Percentiles rank a stretch among this genome's conserved stretches.
These are phyloP conservation scores for Paracanthobrama guichenoti DNA, from an alignment of 2,113 vertebrate species.

Conservation along the genomic window DNA sequence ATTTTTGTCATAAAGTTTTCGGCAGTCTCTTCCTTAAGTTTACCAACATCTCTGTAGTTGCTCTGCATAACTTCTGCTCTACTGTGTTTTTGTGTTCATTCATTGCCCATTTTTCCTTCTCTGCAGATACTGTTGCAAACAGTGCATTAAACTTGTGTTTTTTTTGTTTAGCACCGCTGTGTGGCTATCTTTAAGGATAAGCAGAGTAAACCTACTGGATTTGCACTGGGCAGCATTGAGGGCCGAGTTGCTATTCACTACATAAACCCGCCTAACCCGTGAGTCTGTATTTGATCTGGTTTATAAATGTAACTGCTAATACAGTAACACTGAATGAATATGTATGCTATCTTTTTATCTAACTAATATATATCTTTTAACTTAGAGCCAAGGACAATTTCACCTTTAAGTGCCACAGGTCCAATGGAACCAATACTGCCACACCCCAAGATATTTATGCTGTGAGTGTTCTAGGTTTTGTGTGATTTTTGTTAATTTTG, in stretches of 20 bases:
- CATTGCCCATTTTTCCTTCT: neutral
- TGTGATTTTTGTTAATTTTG: neutral
- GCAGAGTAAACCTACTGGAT: conserved; percentile 97
- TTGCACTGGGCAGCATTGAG: conserved; percentile 97
- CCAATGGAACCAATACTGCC: conserved; percentile 97
- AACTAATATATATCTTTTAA: conserved; percentile 34
- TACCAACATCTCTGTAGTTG: neutral
- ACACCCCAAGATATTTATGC: conserved; percentile 98
- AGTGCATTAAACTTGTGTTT: neutral
- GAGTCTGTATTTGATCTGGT: conserved; percentile 67
- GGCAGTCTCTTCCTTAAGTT: neutral
- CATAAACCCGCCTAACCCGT: conserved; percentile 98
- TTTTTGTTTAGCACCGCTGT: conserved; percentile 88
- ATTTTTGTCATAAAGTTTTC: no score
- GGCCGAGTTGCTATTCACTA: conserved; percentile 98
- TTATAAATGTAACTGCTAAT: neutral
- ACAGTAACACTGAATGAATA: neutral
- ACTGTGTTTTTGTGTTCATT: neutral
- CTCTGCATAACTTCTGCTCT: neutral
- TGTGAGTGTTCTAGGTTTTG: conserved; percentile 72
- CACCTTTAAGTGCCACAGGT: conserved; percentile 98
- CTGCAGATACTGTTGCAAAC: neutral
- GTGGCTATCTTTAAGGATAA: conserved; percentile 99
- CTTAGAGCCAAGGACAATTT: conserved; percentile 98
- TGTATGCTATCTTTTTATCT: conserved; percentile 24